phyloP scores from a whole-genome alignment of 2,797 vertebrate genomes.

The Distichodus sexfasciatus region DNA sequence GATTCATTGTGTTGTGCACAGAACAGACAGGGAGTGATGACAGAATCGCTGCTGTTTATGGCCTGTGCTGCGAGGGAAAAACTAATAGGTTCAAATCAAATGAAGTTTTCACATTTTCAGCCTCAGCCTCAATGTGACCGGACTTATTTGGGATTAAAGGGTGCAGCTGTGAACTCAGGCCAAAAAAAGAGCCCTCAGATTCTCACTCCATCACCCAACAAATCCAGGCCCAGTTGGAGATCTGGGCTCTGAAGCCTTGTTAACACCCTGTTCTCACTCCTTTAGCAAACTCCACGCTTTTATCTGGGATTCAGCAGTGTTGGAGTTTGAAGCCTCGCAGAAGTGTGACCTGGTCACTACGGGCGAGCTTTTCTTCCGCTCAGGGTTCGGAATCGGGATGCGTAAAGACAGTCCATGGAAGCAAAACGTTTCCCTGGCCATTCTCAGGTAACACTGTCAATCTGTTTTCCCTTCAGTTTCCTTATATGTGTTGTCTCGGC shows the following conservation, averaged over 20 bases:
- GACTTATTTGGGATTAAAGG: not conserved
- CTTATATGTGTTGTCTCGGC: not conserved
- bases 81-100: constrained; percentile 6
- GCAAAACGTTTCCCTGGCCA: constrained; percentile 94
- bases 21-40: constrained; percentile 19
- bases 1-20: constrained; percentile 14
- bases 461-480: not conserved
- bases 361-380: constrained; percentile 98
- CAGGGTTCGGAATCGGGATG: constrained; percentile 98
- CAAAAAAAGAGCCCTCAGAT: constrained; percentile 46
- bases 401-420: constrained; percentile 99
- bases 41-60: constrained; percentile 13
- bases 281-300: constrained; percentile 98
- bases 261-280: not conserved
- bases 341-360: constrained; percentile 99
- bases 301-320: constrained; percentile 99
- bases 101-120: not conserved
- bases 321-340: constrained; percentile 99
- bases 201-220: constrained; percentile 52
- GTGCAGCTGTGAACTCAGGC: constrained; percentile 73
- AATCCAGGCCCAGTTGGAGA: not conserved
- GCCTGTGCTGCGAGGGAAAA: not conserved
- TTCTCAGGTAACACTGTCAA: constrained; percentile 82
- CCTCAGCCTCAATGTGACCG: not conserved
- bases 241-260: not conserved